phyloP scores from a whole-genome alignment of 2,888 invertebrate species.

The Andrena chrysosceles region DNA sequence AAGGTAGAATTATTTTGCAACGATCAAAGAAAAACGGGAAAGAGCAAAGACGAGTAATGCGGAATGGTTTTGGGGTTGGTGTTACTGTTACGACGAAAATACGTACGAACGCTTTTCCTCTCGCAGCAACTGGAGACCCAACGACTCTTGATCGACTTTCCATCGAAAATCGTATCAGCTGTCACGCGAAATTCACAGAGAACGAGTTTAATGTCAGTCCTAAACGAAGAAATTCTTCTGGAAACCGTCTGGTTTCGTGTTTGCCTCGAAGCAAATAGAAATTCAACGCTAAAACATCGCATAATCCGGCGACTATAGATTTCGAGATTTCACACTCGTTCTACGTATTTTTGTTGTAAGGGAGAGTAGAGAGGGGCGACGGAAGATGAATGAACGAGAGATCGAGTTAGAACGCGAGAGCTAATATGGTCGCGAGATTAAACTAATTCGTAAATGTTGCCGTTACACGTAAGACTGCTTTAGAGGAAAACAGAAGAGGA shows the following conservation, averaged over 20 bases:
- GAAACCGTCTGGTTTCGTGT: no score
- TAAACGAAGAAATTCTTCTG: neutral
- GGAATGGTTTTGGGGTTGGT: slow-evolving; percentile 9
- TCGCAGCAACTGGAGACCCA: slow-evolving; percentile 10
- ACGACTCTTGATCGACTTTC: slow-evolving; percentile 17
- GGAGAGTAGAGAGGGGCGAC: slow-evolving; percentile 1
- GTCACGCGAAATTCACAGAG: slow-evolving; percentile 29
- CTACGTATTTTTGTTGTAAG: slow-evolving; percentile 34
- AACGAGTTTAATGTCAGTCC: neutral
- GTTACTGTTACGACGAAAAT: slow-evolving; percentile 51
- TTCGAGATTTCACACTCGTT: slow-evolving; percentile 43
- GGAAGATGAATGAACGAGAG: neutral
- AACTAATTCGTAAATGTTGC: slow-evolving; percentile 73
- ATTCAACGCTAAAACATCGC: neutral
- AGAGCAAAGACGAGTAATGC: neutral
- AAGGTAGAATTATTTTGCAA: slow-evolving; percentile 83
- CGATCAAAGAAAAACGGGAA: slow-evolving; percentile 66
- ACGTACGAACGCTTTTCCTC: slow-evolving; percentile 59
- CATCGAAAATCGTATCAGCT: slow-evolving; percentile 32
- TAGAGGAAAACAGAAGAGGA: slow-evolving; percentile 64
- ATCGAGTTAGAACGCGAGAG: slow-evolving; percentile 10
- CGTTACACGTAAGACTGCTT: slow-evolving; percentile 81
- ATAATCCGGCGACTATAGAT: slow-evolving; percentile 6
- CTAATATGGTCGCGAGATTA: slow-evolving; percentile 47
- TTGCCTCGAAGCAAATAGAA: slow-evolving; percentile 1